phyloP scores from a whole-genome alignment of 2,888 invertebrate species.

The Odontothrips loti region DNA sequence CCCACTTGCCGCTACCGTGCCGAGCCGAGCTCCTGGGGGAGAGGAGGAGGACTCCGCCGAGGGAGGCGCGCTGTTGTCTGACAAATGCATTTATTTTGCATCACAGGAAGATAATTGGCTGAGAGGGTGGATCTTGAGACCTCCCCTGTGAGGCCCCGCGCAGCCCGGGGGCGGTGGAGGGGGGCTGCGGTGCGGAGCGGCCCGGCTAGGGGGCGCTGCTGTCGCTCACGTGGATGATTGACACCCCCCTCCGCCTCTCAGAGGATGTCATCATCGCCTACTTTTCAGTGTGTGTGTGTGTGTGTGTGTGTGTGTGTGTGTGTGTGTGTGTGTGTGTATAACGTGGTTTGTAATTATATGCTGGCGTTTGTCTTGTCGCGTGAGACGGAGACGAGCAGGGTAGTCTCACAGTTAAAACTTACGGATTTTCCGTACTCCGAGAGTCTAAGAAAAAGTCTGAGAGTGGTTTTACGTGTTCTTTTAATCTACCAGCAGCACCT shows the following conservation, averaged over 20 bases:
- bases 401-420: too few species aligned
- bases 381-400: too few species aligned
- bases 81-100: conserved; percentile 24
- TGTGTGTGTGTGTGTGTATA: too few species aligned
- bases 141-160: not conserved
- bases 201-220: not conserved
- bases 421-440: too few species aligned
- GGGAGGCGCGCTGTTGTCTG: not conserved
- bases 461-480: too few species aligned
- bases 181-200: not conserved
- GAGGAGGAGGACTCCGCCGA: not conserved
- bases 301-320: too few species aligned
- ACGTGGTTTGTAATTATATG: too few species aligned
- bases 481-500: too few species aligned
- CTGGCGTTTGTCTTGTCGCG: too few species aligned
- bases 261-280: too few species aligned
- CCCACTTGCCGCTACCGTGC: not conserved
- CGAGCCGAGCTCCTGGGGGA: not conserved
- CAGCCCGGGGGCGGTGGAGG: not conserved
- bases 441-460: too few species aligned
- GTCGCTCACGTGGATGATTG: conserved; percentile 4
- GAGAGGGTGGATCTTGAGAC: not conserved
- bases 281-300: too few species aligned
- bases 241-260: not conserved
- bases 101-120: conserved; percentile 16